Evolutionary conservation across 2,797 vertebrate species (phyloP).

Genomic region (Phaenicophaeus curvirostris): DNA sequence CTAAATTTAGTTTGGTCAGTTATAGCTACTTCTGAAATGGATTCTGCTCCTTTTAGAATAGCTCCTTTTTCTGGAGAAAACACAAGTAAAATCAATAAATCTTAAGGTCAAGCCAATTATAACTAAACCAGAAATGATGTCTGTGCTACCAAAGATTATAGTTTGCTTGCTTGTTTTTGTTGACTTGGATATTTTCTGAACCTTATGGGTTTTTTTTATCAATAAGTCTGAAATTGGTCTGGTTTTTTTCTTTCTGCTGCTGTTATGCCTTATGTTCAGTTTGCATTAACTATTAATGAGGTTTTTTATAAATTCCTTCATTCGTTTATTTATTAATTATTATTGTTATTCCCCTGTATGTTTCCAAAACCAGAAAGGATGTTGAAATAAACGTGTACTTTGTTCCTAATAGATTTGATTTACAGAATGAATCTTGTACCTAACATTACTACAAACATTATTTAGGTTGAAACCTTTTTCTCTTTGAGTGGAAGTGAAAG

Average conservation of each 20-base stretch:
- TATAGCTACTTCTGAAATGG: not conserved
- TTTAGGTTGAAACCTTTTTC: not conserved
- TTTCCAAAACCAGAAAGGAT: not conserved
- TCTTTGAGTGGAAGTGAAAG: not conserved
- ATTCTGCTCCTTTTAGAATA: not conserved
- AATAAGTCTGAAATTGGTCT: not conserved
- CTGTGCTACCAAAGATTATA: not conserved
- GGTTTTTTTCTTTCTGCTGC: not conserved
- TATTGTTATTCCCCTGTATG: not conserved
- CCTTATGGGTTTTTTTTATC: not conserved
- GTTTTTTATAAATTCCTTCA: not conserved
- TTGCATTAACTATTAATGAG: not conserved
- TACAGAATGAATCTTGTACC: not conserved
- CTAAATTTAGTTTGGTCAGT: constrained; percentile 19
- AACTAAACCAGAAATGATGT: not conserved
- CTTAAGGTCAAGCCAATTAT: not conserved
- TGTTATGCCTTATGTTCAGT: not conserved
- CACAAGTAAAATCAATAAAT: not conserved
- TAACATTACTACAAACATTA: not conserved
- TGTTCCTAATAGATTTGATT: not conserved
- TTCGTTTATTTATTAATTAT: not conserved
- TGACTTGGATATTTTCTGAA: not conserved
- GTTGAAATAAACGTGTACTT: not conserved
- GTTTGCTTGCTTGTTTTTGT: not conserved
- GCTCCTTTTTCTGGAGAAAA: not conserved